phyloP scores from a whole-genome alignment of 2,888 invertebrate species.

The Teleogryllus oceanicus region DNA sequence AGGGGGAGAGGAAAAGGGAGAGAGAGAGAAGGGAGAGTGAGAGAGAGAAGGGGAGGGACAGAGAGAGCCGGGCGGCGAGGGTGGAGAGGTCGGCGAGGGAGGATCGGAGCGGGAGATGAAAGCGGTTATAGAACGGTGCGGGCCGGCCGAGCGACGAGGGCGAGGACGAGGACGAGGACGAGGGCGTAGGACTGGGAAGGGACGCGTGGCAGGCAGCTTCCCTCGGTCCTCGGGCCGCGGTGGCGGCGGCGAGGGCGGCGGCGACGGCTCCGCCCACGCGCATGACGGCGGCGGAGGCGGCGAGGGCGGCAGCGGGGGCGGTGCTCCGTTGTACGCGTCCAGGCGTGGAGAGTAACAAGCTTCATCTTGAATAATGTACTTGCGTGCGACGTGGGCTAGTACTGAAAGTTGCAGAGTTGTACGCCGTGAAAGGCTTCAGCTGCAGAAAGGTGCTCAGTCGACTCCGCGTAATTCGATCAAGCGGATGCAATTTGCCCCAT shows the following conservation, averaged over 20 bases:
- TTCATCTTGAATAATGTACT: too few relatives aligned
- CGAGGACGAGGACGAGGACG: neutral
- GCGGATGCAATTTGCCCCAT: too few relatives aligned
- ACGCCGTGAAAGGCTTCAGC: too few relatives aligned
- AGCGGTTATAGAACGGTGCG: neutral
- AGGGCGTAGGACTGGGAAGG: neutral
- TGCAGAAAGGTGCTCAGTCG: too few relatives aligned
- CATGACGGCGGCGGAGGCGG: neutral
- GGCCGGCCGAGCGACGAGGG: neutral
- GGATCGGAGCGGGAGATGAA: neutral
- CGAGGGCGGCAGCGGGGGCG: too few relatives aligned
- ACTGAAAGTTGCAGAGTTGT: too few relatives aligned
- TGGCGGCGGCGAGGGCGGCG: neutral
- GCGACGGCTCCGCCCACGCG: slow-evolving; percentile 11
- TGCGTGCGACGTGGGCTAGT: too few relatives aligned
- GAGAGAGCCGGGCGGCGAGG: neutral
- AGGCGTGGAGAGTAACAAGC: too few relatives aligned
- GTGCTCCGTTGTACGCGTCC: too few relatives aligned
- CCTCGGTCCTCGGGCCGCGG: neutral
- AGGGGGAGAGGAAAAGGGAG: neutral
- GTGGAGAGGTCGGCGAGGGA: neutral
- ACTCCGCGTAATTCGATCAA: too few relatives aligned
- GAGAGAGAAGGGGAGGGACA: slow-evolving; percentile 22
- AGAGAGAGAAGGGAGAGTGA: slow-evolving; percentile 20
- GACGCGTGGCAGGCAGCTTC: neutral